Evolutionary conservation across 92 coral and sea anemone genomes (phyloP), one percentile per base, ranked within the genome.

Genomic region (Palythoa grandis): DNA sequence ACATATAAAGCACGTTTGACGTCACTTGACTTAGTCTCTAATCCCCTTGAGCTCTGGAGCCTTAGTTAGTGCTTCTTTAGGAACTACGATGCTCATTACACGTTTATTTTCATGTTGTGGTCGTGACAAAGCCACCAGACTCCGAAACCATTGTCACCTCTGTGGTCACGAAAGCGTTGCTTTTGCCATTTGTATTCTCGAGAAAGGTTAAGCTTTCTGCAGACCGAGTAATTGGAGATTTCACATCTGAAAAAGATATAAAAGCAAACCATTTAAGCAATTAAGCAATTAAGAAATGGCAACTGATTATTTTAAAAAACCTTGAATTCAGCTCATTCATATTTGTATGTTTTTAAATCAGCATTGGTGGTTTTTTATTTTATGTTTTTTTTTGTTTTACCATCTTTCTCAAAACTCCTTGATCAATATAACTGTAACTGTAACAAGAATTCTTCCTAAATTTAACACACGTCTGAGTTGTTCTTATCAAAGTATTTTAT

Each of bases 81-180:
- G 35, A 29, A 29, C 35, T 29, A 29, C 35, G 35, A 29, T 8
- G 50, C 7, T 43, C 50, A 43, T 5, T 43, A 5, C 50, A 43
- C 50, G 9, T n/a, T 23, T 11, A 19, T n/a, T 63, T 2, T 69
- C 74, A 76, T 29, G 12, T 76, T 47, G 22, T 76, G 48, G 22
- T 24, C 19, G 82, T 76, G n/a, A 54, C 82, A n/a, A 47, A 76
- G 39, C 11, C 82, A 54, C 11, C 82, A 54, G 68, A 25, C 19
- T 76, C 82, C 23, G 82, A 76, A 76, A 76, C 79, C 63, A 50
- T 76, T 25, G 47, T 14, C 8, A 76, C 82, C 8, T 76, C 82
- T 19, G 66, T 76, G 11, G 40, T 50, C 17, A 22, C 79, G 17
- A 52, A 75, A 6, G 24, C 35, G 67, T 76, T 54, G 13, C 9